Evolutionary conservation across 2,113 vertebrate genomes (phyloP).

Genomic region (Tetrao urogallus): DNA sequence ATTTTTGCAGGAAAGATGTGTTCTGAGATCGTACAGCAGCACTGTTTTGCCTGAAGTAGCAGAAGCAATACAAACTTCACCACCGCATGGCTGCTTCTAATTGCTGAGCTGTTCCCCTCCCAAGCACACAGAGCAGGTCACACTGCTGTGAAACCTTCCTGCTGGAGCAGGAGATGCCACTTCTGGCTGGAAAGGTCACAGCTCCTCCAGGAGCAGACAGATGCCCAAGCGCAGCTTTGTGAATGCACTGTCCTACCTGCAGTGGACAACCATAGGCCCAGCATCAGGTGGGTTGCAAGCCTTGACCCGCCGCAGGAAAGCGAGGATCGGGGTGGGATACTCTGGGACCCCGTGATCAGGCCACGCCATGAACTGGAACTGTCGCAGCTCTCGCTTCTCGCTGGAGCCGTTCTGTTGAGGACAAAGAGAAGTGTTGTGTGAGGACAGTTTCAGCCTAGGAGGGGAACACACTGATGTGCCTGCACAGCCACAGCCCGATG

Average conservation of each 20-base stretch:
- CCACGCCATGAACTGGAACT: slow-evolving; percentile 99
- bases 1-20: slow-evolving; percentile 1
- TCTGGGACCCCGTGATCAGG: slow-evolving; percentile 96
- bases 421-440: not conserved
- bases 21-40: not conserved
- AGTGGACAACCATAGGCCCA: slow-evolving; percentile 96
- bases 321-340: slow-evolving; percentile 92
- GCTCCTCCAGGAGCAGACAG: not conserved
- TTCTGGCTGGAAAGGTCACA: not conserved
- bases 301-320: slow-evolving; percentile 92
- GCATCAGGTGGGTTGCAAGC: slow-evolving; percentile 91
- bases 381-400: slow-evolving; percentile 93
- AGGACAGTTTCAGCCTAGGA: not conserved
- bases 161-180: not conserved
- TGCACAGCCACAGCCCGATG: too few relatives aligned
- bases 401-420: slow-evolving; percentile 89
- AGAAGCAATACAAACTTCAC: not conserved
- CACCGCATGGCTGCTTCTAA: not conserved
- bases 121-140: not conserved
- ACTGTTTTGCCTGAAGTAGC: not conserved
- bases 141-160: not conserved
- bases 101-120: not conserved
- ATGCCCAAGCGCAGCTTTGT: not conserved
- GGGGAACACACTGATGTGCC: not conserved
- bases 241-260: slow-evolving; percentile 84